Conservation (phyloP, 2,888 invertebrate species). For the Apotomis capreana region DNA sequence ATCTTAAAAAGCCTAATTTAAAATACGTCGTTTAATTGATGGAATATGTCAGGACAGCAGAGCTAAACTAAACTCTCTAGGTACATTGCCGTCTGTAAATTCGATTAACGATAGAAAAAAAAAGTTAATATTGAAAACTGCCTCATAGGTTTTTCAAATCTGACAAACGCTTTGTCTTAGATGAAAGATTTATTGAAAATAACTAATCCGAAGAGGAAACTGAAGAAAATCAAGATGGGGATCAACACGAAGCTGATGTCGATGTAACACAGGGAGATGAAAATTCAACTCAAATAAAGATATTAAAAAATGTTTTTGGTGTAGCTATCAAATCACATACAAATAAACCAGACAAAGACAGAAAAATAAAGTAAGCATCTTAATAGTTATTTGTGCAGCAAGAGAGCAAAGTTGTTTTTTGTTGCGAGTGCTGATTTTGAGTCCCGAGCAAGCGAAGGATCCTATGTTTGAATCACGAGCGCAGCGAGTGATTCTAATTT, state of each 20-base stretch:
- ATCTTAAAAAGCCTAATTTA: no score
- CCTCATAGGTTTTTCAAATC: no score
- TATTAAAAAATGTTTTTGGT: constrained; percentile 82
- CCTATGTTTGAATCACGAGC: no score
- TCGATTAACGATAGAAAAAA: constrained; percentile 3
- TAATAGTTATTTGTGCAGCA: no score
- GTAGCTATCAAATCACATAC: constrained; percentile 64
- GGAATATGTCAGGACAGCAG: no score
- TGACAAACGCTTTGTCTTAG: constrained; percentile 90
- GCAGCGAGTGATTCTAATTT: no score
- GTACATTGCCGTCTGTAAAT: no score
- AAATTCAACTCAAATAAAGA: constrained; percentile 80
- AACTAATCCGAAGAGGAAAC: constrained; percentile 64
- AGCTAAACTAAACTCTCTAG: no score
- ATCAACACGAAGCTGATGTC: constrained; percentile 65
- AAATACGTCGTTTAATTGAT: no score
- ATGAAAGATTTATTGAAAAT: constrained; percentile 88
- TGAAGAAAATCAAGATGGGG: constrained; percentile 56
- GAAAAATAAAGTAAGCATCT: constrained; percentile 60
- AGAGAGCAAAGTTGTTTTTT: no score
- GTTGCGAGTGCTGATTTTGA: no score
- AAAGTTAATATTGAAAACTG: constrained; percentile 64
- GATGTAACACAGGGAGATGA: constrained; percentile 73
- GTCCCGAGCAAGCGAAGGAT: no score
- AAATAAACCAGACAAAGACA: constrained; percentile 48